These are phyloP conservation scores for Oreochromis niloticus DNA, from an alignment of 2,113 vertebrate genomes.

Conservation along the genomic window DNA sequence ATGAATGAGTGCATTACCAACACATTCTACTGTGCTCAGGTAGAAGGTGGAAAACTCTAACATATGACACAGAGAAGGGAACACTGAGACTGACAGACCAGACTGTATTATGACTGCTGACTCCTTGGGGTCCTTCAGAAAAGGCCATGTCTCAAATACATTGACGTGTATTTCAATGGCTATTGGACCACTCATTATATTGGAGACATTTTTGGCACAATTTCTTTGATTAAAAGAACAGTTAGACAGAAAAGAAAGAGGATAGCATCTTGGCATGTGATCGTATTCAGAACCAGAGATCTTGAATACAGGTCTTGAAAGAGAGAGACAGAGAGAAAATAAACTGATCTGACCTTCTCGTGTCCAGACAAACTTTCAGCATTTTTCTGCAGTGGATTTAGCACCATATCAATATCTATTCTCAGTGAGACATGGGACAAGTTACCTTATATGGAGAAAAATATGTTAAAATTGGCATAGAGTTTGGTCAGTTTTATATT, in stretches of 20 bases:
- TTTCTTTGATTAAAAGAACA: not conserved
- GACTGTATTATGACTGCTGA: slow-evolving; percentile 45
- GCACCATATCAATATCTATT: not conserved
- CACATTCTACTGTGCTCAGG: not conserved
- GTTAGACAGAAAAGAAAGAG: not conserved
- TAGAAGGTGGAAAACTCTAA: slow-evolving; percentile 4
- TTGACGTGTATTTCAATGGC: not conserved
- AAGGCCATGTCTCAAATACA: slow-evolving; percentile 38
- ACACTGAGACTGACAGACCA: slow-evolving; percentile 42
- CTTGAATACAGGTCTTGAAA: not conserved
- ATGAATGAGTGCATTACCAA: not conserved
- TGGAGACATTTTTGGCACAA: not conserved
- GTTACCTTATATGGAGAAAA: not conserved
- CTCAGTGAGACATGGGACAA: not conserved
- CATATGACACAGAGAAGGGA: not conserved
- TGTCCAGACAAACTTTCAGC: not conserved
- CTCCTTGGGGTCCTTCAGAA: slow-evolving; percentile 46
- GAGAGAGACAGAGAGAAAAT: not conserved
- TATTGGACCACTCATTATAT: not conserved
- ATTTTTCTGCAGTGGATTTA: not conserved
- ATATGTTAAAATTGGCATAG: not conserved
- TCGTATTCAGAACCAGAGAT: no score
- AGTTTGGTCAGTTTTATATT: not conserved
- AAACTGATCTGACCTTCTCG: not conserved
- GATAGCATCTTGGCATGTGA: no score